Evolutionary conservation across 2,797 vertebrate genomes (phyloP), one percentile per base, ranked within the genome.

Genomic region (Momotus momota): DNA sequence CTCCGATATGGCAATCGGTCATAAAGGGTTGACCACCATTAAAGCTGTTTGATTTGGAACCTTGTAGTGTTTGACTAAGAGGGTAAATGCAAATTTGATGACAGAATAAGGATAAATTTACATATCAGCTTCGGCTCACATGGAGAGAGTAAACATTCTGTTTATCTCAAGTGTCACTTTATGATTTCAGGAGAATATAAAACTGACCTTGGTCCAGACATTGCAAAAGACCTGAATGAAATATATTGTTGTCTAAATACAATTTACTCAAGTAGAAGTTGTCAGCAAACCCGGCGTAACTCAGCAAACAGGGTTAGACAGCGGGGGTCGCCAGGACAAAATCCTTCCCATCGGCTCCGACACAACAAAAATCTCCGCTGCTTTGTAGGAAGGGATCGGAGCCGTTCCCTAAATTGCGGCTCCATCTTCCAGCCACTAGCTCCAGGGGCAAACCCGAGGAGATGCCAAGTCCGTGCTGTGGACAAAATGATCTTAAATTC

Each of bases 131-230:
- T 98, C 97, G 97, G 99, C 99, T 99, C 99, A 99, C 99, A 99
- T 97, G 98, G 99, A 98, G 98, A 99, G 98, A 98, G 99, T 99
- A 99, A 99, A 99, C 99, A 99, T 99, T 99, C 99, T 99, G 99
- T 99, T 99, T 99, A 99, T 99, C 99, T 99, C 99, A 98, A 99
- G 99, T 99, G 99, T 99, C 99, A 98, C 99, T 99, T 99, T 99
- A 99, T 99, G 99, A 99, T 99, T 99, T 99, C 98, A 98, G 98
- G 97, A 98, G 98, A 99, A 99, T 99, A 99, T 99, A 99, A 99
- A 99, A 99, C 98, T 98, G 99, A 99, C 99, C 99, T 99, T 99
- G 99, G 98, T 98, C 98, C 98, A 98, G 98, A 98, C 98, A 96
- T 98, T 98, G 98, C 98, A 98, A 98, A 99, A 99, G 98, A 98